These are phyloP conservation scores for Dicentrarchus labrax DNA, from an alignment of 2,113 vertebrate species.

Conservation along the genomic window DNA sequence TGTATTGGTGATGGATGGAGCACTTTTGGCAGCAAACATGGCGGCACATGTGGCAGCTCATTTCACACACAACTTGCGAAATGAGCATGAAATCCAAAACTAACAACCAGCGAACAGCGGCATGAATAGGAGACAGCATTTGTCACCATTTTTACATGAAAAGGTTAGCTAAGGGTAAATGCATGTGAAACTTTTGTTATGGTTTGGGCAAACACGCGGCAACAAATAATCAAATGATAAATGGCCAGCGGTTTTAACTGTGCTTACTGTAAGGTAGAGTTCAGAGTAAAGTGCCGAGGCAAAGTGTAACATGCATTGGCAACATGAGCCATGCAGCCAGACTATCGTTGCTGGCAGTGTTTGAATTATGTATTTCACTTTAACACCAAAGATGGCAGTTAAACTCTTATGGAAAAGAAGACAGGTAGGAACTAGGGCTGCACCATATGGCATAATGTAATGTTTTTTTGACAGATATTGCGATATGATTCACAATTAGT, in stretches of 20 bases:
- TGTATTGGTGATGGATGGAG: conserved; percentile 32
- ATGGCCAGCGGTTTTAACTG: neutral
- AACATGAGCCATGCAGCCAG: neutral
- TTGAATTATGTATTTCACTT: neutral
- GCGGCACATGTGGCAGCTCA: conserved; percentile 26
- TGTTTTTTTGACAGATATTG: no score
- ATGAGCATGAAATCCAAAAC: conserved; percentile 36
- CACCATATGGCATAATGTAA: no score
- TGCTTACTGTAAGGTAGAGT: no score
- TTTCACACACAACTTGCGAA: conserved; percentile 39
- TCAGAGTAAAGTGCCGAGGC: neutral
- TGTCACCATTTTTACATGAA: neutral
- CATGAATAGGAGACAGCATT: neutral
- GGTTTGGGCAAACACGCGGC: neutral
- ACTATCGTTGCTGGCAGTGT: neutral
- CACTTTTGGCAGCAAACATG: conserved; percentile 10
- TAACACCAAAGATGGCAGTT: neutral
- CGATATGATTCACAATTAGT: no score
- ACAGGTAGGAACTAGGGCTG: neutral
- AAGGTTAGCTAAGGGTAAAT: neutral
- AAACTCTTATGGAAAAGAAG: neutral
- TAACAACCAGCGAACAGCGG: neutral
- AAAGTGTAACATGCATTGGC: neutral
- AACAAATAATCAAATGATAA: neutral
- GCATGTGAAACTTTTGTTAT: neutral